phyloP scores from a whole-genome alignment of 2,888 invertebrate genomes.

The Melanotus villosus region DNA sequence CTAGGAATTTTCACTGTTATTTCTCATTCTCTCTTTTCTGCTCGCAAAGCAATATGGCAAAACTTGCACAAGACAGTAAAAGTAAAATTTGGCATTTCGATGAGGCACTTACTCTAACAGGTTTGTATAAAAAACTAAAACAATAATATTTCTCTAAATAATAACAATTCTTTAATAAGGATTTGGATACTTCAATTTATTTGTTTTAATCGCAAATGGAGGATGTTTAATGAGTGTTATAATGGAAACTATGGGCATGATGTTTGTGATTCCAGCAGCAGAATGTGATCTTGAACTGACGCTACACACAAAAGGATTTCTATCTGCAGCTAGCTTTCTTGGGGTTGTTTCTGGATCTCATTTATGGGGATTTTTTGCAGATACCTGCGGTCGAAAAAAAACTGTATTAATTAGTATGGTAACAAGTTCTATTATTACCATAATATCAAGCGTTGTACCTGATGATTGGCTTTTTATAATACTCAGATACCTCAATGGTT shows the following conservation, averaged over 20 bases:
- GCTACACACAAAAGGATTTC: slow-evolving; percentile 74
- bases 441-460: slow-evolving; percentile 70
- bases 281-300: slow-evolving; percentile 78
- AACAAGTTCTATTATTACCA: slow-evolving; percentile 68
- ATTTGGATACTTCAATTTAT: slow-evolving; percentile 75
- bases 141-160: no score
- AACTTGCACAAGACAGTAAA: background rate
- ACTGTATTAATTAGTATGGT: slow-evolving; percentile 69
- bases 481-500: slow-evolving; percentile 71
- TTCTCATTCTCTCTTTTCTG: background rate
- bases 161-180: no score
- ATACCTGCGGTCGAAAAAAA: slow-evolving; percentile 70
- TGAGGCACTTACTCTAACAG: slow-evolving; percentile 14
- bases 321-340: slow-evolving; percentile 77
- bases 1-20: no score
- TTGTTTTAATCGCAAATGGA: slow-evolving; percentile 74
- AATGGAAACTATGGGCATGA: slow-evolving; percentile 77
- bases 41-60: no score
- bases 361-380: slow-evolving; percentile 74
- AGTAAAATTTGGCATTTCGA: slow-evolving; percentile 13
- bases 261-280: slow-evolving; percentile 77
- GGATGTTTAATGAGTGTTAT: slow-evolving; percentile 78
- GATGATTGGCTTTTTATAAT: slow-evolving; percentile 70
- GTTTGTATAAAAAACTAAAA: no score
- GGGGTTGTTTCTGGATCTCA: slow-evolving; percentile 75